Conservation (phyloP, 2,797 vertebrate species). For the Capromys pilorides region DNA sequence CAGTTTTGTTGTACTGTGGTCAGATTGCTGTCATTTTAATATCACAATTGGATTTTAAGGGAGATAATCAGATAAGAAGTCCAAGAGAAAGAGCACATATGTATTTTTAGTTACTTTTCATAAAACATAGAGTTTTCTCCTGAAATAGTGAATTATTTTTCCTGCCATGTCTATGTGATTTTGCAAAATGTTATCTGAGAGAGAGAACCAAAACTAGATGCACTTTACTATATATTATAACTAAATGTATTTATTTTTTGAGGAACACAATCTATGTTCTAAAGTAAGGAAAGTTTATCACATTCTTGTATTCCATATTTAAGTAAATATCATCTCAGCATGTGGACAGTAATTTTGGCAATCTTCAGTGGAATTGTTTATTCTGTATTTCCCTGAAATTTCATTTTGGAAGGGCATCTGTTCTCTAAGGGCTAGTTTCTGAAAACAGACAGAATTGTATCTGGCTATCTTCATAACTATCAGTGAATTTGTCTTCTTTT, state of each 20-base stretch:
- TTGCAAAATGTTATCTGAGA: slow-evolving; percentile 43
- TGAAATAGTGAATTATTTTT: not conserved
- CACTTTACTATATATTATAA: slow-evolving; percentile 61
- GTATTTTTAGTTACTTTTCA: slow-evolving; percentile 72
- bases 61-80: slow-evolving; percentile 65
- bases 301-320: slow-evolving; percentile 48
- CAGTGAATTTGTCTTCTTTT: slow-evolving; percentile 48
- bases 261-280: slow-evolving; percentile 57
- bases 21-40: not conserved
- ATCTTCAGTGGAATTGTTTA: slow-evolving; percentile 55
- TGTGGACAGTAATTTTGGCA: slow-evolving; percentile 59
- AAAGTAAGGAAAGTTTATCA: slow-evolving; percentile 51
- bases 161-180: slow-evolving; percentile 71
- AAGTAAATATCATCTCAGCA: slow-evolving; percentile 23
- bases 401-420: slow-evolving; percentile 51
- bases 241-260: not conserved
- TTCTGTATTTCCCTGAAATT: slow-evolving; percentile 63
- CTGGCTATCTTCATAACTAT: slow-evolving; percentile 54
- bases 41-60: slow-evolving; percentile 48
- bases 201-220: slow-evolving; percentile 23
- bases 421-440: slow-evolving; percentile 50
- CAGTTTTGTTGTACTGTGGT: no score
- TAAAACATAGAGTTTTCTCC: slow-evolving; percentile 38
- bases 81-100: slow-evolving; percentile 52
- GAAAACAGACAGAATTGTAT: slow-evolving; percentile 50